Base-by-base conservation (phyloP, 2,797 vertebrate species). In the Tokudaia tokunoshimensis region DNA sequence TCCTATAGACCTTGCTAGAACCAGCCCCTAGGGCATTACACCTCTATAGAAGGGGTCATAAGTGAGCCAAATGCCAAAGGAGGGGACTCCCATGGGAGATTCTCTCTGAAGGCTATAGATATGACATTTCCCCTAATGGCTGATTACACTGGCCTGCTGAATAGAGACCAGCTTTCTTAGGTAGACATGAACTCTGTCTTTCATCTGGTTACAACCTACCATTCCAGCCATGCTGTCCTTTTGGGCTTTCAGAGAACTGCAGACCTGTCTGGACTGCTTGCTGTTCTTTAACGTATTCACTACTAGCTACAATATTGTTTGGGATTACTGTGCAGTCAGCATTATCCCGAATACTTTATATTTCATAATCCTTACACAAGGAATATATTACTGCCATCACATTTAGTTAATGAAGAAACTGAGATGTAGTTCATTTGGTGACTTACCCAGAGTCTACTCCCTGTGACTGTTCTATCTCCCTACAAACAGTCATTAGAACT, bases 1-100 rank as follows among this genome's bases (percentile, higher is more conserved):
- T 97, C 86, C 95, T 97, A 72, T 91, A 96, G 94, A 94, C 55
- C 84, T 97, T 97, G 92, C 97, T 98, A 95, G 96, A 93, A 75
- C 55, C 5, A 96, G 96, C 96, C 97, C 88, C 95, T 50, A 0
- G 96, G 67, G 96, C 61, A 93, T 97, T 61, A 81, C 50, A 24
- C 95, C 47, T 97, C 90, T 94, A 85, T 59, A 96, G 50, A 50
- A 80, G 2, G 92, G 96, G 85, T 96, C 90, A 93, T 24, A 20
- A 44, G 41, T 70, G 87, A 94, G 82, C 90, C 8, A n/a, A 70
- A 89, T 98, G 97, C 98, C 96, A 97, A 65, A 92, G 91, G 92
- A 96, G 95, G 92, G 94, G 76, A 6, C 22, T 84, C 47, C 80
- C 24, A 0, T 76, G 96, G 87, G 97, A 96, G 87, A 12, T 59